phyloP scores from a whole-genome alignment of 64 coral and sea anemone species.

The Actinia tenebrosa region DNA sequence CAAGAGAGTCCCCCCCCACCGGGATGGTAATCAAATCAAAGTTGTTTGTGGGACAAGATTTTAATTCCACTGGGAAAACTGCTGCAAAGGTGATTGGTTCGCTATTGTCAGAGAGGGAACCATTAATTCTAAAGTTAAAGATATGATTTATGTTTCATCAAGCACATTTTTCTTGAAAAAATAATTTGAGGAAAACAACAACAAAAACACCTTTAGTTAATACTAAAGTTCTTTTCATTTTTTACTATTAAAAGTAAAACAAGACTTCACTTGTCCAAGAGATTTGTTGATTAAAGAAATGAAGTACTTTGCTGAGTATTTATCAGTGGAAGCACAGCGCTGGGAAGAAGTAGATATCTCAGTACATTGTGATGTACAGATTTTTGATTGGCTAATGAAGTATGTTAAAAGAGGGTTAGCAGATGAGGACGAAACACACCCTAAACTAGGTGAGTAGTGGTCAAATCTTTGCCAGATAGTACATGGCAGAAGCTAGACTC shows the following conservation, averaged over 20 bases:
- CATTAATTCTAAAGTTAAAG: too few species aligned
- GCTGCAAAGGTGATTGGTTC: too few species aligned
- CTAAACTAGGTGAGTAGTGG: conserved; percentile 60
- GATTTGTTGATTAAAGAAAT: conserved; percentile 89
- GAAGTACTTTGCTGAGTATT: conserved; percentile 95
- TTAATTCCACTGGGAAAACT: too few species aligned
- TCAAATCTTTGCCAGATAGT: background rate
- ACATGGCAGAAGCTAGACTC: too few species aligned
- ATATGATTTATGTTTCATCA: too few species aligned
- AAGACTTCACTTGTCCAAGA: conserved; percentile 91
- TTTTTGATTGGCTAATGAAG: conserved; percentile 99
- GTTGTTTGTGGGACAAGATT: too few species aligned
- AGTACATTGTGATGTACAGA: conserved; percentile 96
- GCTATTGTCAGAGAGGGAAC: too few species aligned
- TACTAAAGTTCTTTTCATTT: background rate
- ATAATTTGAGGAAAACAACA: too few species aligned
- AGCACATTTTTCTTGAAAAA: too few species aligned
- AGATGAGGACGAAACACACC: conserved; percentile 61
- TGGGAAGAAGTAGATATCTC: conserved; percentile 99
- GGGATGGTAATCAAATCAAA: too few species aligned
- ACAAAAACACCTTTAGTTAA: background rate
- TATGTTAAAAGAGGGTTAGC: conserved; percentile 81
- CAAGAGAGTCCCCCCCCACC: too few species aligned
- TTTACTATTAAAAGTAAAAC: conserved; percentile 71
- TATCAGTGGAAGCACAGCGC: conserved; percentile 86